Conservation (phyloP, 1,140 invertebrate genomes). For the Ostrea edulis region DNA sequence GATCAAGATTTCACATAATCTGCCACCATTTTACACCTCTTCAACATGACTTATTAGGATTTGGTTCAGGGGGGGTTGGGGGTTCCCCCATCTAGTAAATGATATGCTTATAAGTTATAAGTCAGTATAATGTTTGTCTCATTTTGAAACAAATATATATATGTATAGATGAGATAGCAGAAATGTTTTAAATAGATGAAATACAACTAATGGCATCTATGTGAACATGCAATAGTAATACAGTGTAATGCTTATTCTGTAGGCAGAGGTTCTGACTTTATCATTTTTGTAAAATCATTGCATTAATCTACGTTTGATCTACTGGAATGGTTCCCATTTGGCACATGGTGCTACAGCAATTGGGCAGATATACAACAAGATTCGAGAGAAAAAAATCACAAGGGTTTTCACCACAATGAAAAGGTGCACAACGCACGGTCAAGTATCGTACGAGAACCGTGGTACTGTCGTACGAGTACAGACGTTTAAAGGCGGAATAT, state of each 20-base stretch:
- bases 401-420: background rate
- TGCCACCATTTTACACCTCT: background rate
- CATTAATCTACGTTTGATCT: slow-evolving; percentile 7
- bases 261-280: background rate
- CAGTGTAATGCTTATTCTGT: background rate
- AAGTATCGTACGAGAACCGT: background rate
- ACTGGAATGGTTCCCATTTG: slow-evolving; percentile 7
- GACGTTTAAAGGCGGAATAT: background rate
- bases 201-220: background rate
- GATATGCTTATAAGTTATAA: no score
- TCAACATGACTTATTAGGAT: background rate
- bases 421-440: background rate
- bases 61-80: background rate
- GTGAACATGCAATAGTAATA: background rate
- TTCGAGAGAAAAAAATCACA: background rate
- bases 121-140: no score
- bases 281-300: background rate
- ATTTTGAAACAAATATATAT: background rate
- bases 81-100: no score
- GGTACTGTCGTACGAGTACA: no score
- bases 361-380: slow-evolving; percentile 18
- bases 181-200: slow-evolving; percentile 12
- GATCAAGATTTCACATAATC: slow-evolving; percentile 12
- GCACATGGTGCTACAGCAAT: background rate
- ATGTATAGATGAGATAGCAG: background rate